phyloP scores from a whole-genome alignment of 2,113 vertebrate genomes.

The Bambusicola thoracicus region DNA sequence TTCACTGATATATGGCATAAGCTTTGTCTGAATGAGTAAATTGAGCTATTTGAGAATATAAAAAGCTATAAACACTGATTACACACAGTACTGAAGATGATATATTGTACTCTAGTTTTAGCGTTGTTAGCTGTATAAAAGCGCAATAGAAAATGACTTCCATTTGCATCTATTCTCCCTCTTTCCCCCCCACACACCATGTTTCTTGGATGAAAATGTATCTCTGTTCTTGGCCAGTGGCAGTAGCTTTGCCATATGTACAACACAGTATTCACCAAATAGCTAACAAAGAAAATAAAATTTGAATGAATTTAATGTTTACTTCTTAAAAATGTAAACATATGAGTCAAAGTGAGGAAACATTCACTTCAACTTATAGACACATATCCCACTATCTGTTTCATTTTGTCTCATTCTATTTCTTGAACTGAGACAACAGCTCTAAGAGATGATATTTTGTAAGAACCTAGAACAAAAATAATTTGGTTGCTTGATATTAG shows the following conservation, averaged over 20 bases:
- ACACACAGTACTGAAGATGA: conserved; percentile 12
- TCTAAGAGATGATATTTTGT: neutral
- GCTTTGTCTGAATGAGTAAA: conserved; percentile 54
- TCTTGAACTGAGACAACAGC: neutral
- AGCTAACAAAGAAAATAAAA: neutral
- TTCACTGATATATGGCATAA: neutral
- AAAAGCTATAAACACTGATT: conserved; percentile 42
- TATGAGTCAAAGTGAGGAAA: conserved; percentile 42
- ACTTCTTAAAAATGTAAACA: conserved; percentile 35
- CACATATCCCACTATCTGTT: neutral
- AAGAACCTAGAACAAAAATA: neutral
- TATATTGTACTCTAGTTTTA: conserved; percentile 23
- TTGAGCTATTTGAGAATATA: conserved; percentile 30
- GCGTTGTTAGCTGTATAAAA: conserved; percentile 9
- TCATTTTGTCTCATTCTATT: neutral
- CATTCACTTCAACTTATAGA: neutral
- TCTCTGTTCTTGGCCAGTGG: conserved; percentile 47
- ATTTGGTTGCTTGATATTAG: neutral
- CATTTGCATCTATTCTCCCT: conserved; percentile 7
- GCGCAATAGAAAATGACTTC: neutral
- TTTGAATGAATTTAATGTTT: neutral
- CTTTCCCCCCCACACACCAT: neutral
- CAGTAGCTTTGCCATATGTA: conserved; percentile 37
- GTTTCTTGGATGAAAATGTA: conserved; percentile 15
- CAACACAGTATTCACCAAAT: conserved; percentile 29